These are phyloP conservation scores for Molanna angustata DNA, from an alignment of 2,888 invertebrate species.

Conservation along the genomic window DNA sequence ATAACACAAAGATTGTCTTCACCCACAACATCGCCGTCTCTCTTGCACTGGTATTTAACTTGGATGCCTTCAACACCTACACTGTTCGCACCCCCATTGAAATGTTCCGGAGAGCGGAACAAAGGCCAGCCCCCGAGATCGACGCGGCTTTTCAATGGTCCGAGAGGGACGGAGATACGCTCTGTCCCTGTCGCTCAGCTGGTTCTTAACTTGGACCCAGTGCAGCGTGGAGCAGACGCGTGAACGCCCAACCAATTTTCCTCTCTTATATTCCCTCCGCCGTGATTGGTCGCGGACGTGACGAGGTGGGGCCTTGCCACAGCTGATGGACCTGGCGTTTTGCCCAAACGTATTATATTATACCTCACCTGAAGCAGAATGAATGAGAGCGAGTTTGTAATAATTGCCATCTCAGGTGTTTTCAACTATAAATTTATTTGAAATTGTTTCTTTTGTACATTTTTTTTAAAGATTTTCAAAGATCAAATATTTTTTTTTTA, in stretches of 20 bases:
- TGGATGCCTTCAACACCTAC: conserved; percentile 5
- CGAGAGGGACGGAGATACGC: background rate
- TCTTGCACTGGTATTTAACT: conserved; percentile 9
- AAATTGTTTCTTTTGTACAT: no score
- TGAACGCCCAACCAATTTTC: background rate
- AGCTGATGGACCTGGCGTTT: background rate
- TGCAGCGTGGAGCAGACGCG: no score
- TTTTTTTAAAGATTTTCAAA: no score
- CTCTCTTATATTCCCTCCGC: background rate
- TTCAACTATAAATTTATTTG: no score
- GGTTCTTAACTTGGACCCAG: background rate
- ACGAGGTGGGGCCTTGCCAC: background rate
- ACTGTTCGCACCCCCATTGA: conserved; percentile 15
- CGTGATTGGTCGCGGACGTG: background rate
- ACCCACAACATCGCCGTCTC: conserved; percentile 19
- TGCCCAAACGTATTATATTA: no score
- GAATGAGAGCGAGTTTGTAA: no score
- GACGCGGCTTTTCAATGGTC: background rate
- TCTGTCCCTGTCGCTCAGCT: background rate
- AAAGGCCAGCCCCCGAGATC: background rate
- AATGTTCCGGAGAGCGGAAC: background rate
- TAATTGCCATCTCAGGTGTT: no score
- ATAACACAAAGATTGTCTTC: conserved; percentile 29
- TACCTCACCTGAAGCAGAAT: no score
- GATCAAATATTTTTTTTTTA: no score